Evolutionary conservation across 1,140 invertebrate genomes (phyloP), one percentile per base, ranked within the genome.

Genomic region (Drosophila pandora): DNA sequence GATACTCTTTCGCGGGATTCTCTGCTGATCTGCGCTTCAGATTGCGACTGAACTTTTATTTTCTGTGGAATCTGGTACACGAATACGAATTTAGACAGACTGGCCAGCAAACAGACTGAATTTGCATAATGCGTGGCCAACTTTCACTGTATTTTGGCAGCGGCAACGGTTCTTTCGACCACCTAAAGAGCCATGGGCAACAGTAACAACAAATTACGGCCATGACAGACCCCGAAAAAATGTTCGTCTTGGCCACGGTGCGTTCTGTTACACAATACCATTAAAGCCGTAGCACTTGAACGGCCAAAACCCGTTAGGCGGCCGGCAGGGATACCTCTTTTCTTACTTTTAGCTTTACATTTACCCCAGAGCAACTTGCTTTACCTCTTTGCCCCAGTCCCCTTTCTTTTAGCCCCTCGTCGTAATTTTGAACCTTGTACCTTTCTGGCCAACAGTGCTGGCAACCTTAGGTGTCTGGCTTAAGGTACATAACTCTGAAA

Each of bases 241-340:
- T 21, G 69, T 41, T 47, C 60, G 49, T 55, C 50, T 63, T 69
- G 49, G 77, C 64, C 78, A 73, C 68, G 55, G 62, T 82, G 75
- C 59, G 83, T 88, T 88, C 83, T 88, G 83, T 88, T 88, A 88
- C 83, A 88, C 83, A 88, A 88, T 88, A 83, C 59, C 84, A 89
- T 79, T 78, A 88, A 88, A 74, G 75, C 78, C 61, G 37, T 62
- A 43, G 69, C 77, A 85, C 81, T 85, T 78, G 81, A 82, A 69
- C 64, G 60, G 39, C 50, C 63, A 87, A 87, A 87, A 87, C 82
- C 83, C 78, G 82, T 88, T 87, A 68, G 69, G 68, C 75, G 55
- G 61, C 63, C 63, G 53, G 47, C 79, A 88, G 79, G 83, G 79
- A 88, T 70, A 73, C 62, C 58, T 49, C 12, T 28, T 53, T 32